Base-by-base conservation (phyloP, 2,797 vertebrate genomes). In the Uromys caudimaculatus region DNA sequence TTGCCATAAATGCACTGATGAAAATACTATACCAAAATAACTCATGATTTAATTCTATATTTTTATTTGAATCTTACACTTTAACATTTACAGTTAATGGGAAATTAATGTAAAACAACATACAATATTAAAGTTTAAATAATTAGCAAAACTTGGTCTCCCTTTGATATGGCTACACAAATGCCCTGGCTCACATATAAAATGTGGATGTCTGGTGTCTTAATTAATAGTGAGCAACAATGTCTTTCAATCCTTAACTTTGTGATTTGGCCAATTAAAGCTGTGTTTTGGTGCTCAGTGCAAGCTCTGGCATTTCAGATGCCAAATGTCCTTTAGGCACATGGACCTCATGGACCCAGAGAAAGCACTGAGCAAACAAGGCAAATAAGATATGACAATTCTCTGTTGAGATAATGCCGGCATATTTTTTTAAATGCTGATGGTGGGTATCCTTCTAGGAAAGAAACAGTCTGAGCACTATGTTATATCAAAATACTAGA, bases 51-150 rank as follows among this genome's bases (percentile, higher is more conserved):
- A 44, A 23, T 69, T 52, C 84, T n/a, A 11, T 77, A 29, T 75
- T 19, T 91, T 90, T 56, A 77, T 64, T 76, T 81, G 62, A 81
- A 89, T 69, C 76, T 81, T 85, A 95, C 2, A 76, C 71, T 6
- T 62, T 84, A 81, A 9, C 13, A 75, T 41, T 16, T 24, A 56
- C 35, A 87, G 35, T 87, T 14, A 78, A 29, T 35, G 1, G 23
- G 24, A 67, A 88, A 90, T 16, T 56, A 75, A 41, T 87, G 82
- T 79, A 91, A 85, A 19, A 84, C 75, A 19, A 79, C 62, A 6
- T 4, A 60, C 14, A 44, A 56, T 35, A 62, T 27, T 81, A 81
- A 64, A 17, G 13, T 44, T 83, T 64, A 52, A 91, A 79, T 47
- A 87, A 62, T 47, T 64, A 29, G 24, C 14, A 73, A 77, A 6